These are phyloP conservation scores for Lepidurus apus DNA, from an alignment of 1,140 invertebrate species.

Conservation along the genomic window DNA sequence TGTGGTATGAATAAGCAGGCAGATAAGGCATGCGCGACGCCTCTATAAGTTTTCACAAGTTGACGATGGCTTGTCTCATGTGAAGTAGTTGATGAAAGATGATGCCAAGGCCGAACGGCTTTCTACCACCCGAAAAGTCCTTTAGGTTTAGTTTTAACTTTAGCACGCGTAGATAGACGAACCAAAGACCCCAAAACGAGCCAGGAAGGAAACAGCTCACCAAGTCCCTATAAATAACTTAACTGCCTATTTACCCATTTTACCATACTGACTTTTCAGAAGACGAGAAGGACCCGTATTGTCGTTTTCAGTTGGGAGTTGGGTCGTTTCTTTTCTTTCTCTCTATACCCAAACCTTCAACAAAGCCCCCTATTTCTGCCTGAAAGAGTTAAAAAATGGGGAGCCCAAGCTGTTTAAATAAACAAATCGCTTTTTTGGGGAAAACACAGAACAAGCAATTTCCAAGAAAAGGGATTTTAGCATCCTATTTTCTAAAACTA, in stretches of 20 bases:
- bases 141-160: not conserved
- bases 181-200: not conserved
- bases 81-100: not conserved
- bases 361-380: too few species aligned
- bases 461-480: not conserved
- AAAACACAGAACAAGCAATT: not conserved
- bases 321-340: too few species aligned
- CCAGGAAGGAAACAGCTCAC: not conserved
- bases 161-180: not conserved
- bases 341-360: too few species aligned
- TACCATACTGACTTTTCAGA: not conserved
- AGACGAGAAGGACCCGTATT: too few species aligned
- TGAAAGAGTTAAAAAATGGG: too few species aligned
- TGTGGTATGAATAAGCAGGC: constrained; percentile 35
- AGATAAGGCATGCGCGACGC: constrained; percentile 34
- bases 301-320: too few species aligned
- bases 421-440: too few species aligned
- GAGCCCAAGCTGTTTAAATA: too few species aligned
- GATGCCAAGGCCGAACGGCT: not conserved
- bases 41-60: constrained; percentile 32
- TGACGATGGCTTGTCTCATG: not conserved
- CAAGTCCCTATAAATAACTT: not conserved
- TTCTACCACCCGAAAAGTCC: not conserved
- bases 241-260: constrained; percentile 5
- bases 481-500: not conserved